A percentile compares a stretch with the other conserved stretches of the same genome.
Evolutionary conservation across 1,140 invertebrate species (phyloP).

Genomic region (Eumaeus atala): DNA sequence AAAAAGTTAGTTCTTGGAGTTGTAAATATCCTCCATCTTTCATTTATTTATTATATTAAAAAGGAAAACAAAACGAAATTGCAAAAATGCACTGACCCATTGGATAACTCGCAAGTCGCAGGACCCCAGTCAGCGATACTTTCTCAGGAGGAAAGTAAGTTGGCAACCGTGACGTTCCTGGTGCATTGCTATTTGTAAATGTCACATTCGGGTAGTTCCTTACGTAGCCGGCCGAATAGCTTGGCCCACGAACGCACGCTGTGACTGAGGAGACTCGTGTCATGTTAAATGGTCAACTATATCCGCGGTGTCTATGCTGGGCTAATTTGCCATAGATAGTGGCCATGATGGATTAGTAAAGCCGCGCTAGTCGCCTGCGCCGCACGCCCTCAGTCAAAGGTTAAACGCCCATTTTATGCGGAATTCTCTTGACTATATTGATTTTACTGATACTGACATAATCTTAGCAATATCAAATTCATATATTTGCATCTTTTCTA

Average conservation of each 20-base stretch:
- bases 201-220: conserved; percentile 46
- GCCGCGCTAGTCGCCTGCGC: conserved; percentile 48
- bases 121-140: conserved; percentile 21
- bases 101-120: neutral
- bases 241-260: conserved; percentile 11
- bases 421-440: conserved; percentile 61
- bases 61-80: neutral
- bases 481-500: too few species aligned
- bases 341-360: conserved; percentile 60
- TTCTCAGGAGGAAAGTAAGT: conserved; percentile 48
- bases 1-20: too few species aligned
- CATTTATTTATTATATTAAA: neutral
- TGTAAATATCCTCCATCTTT: too few species aligned
- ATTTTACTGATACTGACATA: conserved; percentile 40
- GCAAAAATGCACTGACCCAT: neutral
- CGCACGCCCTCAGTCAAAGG: conserved; percentile 59
- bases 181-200: conserved; percentile 52
- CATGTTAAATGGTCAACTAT: conserved; percentile 30
- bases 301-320: conserved; percentile 48
- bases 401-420: conserved; percentile 68
- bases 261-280: conserved; percentile 10
- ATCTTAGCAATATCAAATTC: neutral
- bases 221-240: conserved; percentile 23
- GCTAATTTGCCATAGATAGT: conserved; percentile 64
- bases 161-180: conserved; percentile 49